Evolutionary conservation across 1,140 invertebrate genomes (phyloP).

Genomic region (Orussus abietinus): DNA sequence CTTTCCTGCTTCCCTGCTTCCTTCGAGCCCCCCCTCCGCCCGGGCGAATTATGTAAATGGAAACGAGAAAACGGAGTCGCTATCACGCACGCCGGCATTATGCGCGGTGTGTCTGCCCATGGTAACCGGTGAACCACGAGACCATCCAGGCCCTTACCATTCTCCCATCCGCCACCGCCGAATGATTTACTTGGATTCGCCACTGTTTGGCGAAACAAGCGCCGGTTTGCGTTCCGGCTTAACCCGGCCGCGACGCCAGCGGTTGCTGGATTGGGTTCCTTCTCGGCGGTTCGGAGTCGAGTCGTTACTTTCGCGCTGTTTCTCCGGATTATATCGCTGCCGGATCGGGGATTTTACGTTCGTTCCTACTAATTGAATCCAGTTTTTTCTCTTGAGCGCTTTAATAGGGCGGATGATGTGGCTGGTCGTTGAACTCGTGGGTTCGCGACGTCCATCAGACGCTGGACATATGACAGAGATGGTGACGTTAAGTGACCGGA

Average conservation of each 20-base stretch:
- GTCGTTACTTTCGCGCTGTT: too few relatives aligned
- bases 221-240: constrained; percentile 1
- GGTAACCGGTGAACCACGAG: background rate
- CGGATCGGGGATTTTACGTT: too few relatives aligned
- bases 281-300: too few relatives aligned
- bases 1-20: background rate
- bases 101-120: constrained; percentile 14
- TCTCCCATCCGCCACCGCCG: constrained; percentile 17
- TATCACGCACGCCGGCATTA: constrained; percentile 34
- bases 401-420: too few relatives aligned
- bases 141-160: constrained; percentile 17
- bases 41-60: constrained; percentile 40
- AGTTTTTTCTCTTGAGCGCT: too few relatives aligned
- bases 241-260: constrained; percentile 6
- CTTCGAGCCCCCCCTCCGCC: constrained; percentile 11
- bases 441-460: too few relatives aligned
- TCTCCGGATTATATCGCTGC: too few relatives aligned
- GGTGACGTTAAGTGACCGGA: too few relatives aligned
- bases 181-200: constrained; percentile 34
- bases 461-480: too few relatives aligned
- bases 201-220: constrained; percentile 32
- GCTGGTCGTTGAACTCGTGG: too few relatives aligned
- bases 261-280: constrained; percentile 14
- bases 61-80: constrained; percentile 30
- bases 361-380: too few relatives aligned